Base-by-base conservation (phyloP, 2,797 vertebrate genomes). In the Platyrinchus mystaceus region DNA sequence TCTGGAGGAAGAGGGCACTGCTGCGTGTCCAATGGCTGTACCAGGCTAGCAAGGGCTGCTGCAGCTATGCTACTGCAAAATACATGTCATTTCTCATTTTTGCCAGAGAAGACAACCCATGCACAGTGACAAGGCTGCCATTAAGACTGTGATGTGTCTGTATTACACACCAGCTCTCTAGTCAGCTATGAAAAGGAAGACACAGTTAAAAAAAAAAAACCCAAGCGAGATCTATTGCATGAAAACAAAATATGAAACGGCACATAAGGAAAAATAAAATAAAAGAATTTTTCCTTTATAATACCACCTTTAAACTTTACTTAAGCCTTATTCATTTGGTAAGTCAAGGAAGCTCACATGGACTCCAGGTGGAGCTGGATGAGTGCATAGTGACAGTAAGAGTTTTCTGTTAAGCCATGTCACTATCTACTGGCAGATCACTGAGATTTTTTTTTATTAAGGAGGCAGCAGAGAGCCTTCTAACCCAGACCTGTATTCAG, bases 1-100 rank as follows among this genome's bases (percentile, higher is more conserved):
- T 55, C 24, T 2, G 3, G 58, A 64, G 34, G 37, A 58, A 81
- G 11, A 56, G 19, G 37, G 30, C 6, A 4, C 28, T 60, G 28
- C 62, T 49, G 34, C 2, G 17, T 32, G 14, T 41, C 32, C 53
- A 34, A n/a, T 60, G 56, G 32, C 34, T 60, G 39, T 30, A 53
- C 12, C 10, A 62, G 50, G 16, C 12, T 59, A 34, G 20, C 16
- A 60, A 20, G 5, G 8, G 41, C 46, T 77, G 56, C 70, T 52
- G 27, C 47, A 68, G 74, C 30, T 56, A 10, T 18, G 39, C 44
- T 37, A 27, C 55, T 62, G 36, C 64, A 80, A 59, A 79, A 52
- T 24, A 21, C 30, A 9, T 14, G 84, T 71, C 24, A 68, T 50
- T 78, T 89, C 87, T 93, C 58, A 46, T 84, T 88, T 94, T 78